Evolutionary conservation across 2,888 invertebrate genomes (phyloP), one percentile per base, ranked within the genome.

Genomic region (Lysandra coridon): DNA sequence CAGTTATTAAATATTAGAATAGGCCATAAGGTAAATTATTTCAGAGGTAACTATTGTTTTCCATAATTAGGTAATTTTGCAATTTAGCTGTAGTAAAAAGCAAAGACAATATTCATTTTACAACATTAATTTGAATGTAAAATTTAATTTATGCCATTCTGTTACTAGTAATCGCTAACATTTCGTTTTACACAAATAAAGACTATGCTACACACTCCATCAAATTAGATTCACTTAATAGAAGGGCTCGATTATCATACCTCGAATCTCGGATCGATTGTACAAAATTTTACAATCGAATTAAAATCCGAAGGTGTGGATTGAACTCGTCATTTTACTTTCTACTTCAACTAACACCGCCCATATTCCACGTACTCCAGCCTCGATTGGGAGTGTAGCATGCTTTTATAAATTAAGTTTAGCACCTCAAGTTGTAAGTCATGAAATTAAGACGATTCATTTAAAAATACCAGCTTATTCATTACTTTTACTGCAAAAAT

Each of bases 101-200:
- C 53, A 57, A 76, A 76, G 76, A 76, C 76, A 76, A 57, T 76
- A 76, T 76, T 76, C 49, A 57, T 76, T 76, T 53, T 33, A 76
- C 12, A 49, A 30, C 30, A 76, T 17, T 76, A 44, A 7, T 74
- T 74, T 49, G 12, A 74, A 49, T 76, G 57, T 76, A 33, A 76
- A 14, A 23, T 76, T 30, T 17, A 49, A 76, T 76, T 76, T 30
- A 76, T 53, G 76, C 7, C 53, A 57, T 23, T 74, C 23, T 49
- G 74, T 44, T 73, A 40, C 37, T 73, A 23, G 73, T 74, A 44
- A 40, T n/a, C n/a, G 73, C n/a, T 74, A 74, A n/a, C 40, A 44
- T 74, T 74, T 74, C 23, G 12, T 74, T 74, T 49, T 33, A 69
- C 30, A 14, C 12, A 2, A 33, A 69, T 4, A 2, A 69, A 33